A percentile compares a stretch with the other conserved stretches of the same genome.
Conservation (phyloP, 2,797 vertebrate genomes). For the Chaetophractus vellerosus region DNA sequence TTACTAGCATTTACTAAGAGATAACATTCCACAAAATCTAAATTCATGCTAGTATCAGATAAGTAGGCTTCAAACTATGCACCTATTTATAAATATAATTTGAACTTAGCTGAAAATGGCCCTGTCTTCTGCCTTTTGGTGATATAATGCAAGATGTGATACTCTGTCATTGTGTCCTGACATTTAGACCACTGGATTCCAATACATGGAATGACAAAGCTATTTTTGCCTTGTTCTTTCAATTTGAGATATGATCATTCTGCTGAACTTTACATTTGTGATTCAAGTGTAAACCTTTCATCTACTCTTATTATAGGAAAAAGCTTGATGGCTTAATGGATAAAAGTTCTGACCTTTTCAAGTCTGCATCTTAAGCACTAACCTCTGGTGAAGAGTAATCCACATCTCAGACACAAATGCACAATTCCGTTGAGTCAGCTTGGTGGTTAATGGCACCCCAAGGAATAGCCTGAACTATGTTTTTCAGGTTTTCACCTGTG, state of each 20-base stretch:
- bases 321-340: constrained; percentile 86
- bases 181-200: constrained; percentile 82
- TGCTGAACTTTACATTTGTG: constrained; percentile 86
- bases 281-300: constrained; percentile 83
- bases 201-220: constrained; percentile 70
- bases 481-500: neutral
- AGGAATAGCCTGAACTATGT: constrained; percentile 21
- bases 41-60: constrained; percentile 82
- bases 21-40: constrained; percentile 85
- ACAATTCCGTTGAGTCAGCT: neutral
- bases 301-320: constrained; percentile 80
- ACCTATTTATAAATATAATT: constrained; percentile 86
- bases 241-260: constrained; percentile 80
- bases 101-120: constrained; percentile 84
- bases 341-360: constrained; percentile 84
- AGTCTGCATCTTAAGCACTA: constrained; percentile 60
- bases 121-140: constrained; percentile 78
- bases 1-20: constrained; percentile 88
- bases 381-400: constrained; percentile 65
- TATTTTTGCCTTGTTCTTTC: constrained; percentile 82
- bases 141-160: constrained; percentile 83
- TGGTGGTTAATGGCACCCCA: neutral
- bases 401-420: constrained; percentile 67
- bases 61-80: constrained; percentile 83
- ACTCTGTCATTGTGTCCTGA: constrained; percentile 81